Evolutionary conservation across 2,113 vertebrate genomes (phyloP).

Genomic region (Peromyscus polionotus): DNA sequence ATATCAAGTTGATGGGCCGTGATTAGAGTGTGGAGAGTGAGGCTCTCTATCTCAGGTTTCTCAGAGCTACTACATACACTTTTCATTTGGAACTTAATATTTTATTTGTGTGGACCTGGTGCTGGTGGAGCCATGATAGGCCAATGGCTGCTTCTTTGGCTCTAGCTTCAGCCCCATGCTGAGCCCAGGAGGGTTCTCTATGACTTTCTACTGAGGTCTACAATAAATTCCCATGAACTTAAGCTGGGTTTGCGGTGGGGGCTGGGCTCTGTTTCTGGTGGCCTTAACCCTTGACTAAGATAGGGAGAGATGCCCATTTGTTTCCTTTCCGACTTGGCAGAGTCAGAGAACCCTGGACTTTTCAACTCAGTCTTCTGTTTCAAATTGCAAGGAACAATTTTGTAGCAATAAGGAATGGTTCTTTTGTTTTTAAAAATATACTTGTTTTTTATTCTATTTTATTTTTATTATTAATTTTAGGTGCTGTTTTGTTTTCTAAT

Average conservation of each 20-base stretch:
- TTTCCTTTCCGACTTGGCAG: neutral
- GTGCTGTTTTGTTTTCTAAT: neutral
- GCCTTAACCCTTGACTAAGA: neutral
- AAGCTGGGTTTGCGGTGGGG: neutral
- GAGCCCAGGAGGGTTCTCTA: neutral
- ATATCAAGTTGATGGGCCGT: neutral
- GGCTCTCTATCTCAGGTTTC: neutral
- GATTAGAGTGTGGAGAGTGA: neutral
- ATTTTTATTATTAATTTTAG: neutral
- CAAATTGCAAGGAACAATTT: neutral
- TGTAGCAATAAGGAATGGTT: neutral
- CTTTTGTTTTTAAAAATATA: neutral
- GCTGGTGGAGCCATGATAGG: neutral
- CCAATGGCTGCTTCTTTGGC: neutral
- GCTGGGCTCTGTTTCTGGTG: neutral
- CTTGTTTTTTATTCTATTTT: neutral
- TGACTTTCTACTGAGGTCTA: neutral
- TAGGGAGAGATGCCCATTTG: neutral
- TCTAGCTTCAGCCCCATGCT: neutral
- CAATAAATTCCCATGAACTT: neutral
- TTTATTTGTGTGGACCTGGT: neutral
- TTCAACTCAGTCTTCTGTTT: neutral
- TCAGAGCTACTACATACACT: fast-evolving
- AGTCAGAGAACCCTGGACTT: conserved; percentile 3
- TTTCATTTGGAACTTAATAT: neutral